Conservation (phyloP, 2,888 invertebrate species). For the Metopia argyrocephala region DNA sequence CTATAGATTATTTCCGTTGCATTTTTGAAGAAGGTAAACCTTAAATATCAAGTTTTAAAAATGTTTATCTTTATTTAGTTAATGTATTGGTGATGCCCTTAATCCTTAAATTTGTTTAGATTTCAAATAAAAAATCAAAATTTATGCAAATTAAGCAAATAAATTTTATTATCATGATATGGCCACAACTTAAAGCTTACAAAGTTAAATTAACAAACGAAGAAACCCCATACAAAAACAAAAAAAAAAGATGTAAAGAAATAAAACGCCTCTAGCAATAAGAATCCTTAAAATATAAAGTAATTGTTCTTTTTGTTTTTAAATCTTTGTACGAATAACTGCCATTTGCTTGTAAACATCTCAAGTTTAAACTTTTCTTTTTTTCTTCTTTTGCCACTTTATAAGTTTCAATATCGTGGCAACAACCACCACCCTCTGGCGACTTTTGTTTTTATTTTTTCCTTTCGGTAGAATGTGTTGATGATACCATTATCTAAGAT, state of each 20-base stretch:
- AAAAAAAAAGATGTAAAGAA: conserved; percentile 13
- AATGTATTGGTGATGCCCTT: conserved; percentile 5
- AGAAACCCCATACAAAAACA: no score
- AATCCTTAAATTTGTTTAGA: conserved; percentile 63
- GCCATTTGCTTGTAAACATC: conserved; percentile 58
- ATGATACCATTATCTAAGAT: conserved; percentile 77
- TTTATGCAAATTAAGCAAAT: conserved; percentile 73
- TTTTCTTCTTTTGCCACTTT: conserved; percentile 27
- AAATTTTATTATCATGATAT: conserved; percentile 72
- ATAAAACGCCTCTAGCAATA: conserved; percentile 65
- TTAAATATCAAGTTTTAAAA: conserved; percentile 31
- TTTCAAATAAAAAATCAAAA: conserved; percentile 64
- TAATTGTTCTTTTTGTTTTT: conserved; percentile 63
- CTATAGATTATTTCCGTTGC: conserved; percentile 49
- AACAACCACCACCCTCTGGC: conserved; percentile 41
- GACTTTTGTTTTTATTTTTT: conserved; percentile 45
- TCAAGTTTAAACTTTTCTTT: conserved; percentile 58
- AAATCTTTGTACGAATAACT: conserved; percentile 39
- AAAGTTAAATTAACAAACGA: conserved; percentile 64
- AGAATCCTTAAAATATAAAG: conserved; percentile 61
- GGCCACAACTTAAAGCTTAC: conserved; percentile 51
- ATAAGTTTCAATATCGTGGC: conserved; percentile 28
- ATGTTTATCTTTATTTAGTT: background rate
- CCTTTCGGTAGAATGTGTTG: conserved; percentile 69
- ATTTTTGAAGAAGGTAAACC: conserved; percentile 2